Conservation (phyloP, 2,113 vertebrate genomes). For the Gymnogyps californianus region DNA sequence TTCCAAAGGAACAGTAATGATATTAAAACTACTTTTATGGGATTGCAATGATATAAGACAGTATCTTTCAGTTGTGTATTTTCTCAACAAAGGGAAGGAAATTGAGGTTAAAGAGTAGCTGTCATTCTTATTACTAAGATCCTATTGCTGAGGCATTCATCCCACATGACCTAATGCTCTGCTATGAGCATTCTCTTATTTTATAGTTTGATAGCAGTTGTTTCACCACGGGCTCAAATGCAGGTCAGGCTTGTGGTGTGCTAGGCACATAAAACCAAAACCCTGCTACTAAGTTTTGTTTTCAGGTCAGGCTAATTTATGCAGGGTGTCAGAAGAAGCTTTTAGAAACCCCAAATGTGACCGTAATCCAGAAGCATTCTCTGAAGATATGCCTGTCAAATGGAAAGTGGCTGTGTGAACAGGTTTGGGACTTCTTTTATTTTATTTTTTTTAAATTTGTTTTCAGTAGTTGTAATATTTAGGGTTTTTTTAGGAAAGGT, state of each 20-base stretch:
- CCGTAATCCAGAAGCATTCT: not conserved
- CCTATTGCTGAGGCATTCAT: not conserved
- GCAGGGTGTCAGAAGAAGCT: slow-evolving; percentile 9
- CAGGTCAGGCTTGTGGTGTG: not conserved
- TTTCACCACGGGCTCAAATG: not conserved
- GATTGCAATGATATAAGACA: not conserved
- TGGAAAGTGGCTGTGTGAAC: slow-evolving; percentile 29
- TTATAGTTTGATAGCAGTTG: not conserved
- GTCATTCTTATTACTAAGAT: not conserved
- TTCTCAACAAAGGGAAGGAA: not conserved
- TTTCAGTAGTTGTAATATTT: not conserved
- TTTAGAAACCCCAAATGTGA: slow-evolving; percentile 9
- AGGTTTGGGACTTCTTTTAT: not conserved
- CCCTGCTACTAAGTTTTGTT: slow-evolving; percentile 21
- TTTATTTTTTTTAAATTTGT: not conserved
- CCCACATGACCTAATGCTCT: not conserved
- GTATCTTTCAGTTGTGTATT: not conserved
- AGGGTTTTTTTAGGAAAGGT: slow-evolving; percentile 24
- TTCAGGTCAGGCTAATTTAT: slow-evolving; percentile 53
- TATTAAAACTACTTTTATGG: not conserved
- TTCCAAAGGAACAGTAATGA: not conserved
- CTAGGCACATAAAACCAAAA: slow-evolving; percentile 28
- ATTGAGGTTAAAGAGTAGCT: not conserved
- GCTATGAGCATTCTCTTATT: not conserved
- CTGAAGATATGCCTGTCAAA: not conserved